Base-by-base conservation (phyloP, 2,113 vertebrate species). In the Ceuthmochares aereus region DNA sequence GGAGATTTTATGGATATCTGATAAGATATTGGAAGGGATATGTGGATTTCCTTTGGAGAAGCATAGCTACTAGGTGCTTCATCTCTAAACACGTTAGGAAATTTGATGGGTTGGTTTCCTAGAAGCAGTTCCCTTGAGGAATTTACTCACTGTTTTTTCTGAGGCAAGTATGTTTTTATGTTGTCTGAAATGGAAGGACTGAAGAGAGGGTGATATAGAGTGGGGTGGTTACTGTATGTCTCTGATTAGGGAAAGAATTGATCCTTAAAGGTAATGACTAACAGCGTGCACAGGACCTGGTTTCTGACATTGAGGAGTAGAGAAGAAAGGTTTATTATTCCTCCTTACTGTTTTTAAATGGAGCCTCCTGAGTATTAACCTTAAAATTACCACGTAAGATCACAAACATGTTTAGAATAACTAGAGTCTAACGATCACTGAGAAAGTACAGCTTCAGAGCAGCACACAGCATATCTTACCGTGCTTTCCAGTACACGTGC, bases 141-240 rank as follows among this genome's bases (percentile, higher is more conserved):
- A 60, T 81, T 91, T 80, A 5, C 47, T 85, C 42, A n/a, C 7
- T 93, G 77, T 67, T 85, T 79, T 90, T 74, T 93, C 67, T 56
- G 60, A 86, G 59, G 67, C 34, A 63, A 89, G 55, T n/a, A 19
- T 27, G 12, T 70, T 93, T 74, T 74, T 88, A 95, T 91, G 94
- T 96, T 93, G 54, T 77, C 74, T 36, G 54, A 96, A 95, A 90
- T 84, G 87, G 89, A 92, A 84, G 78, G 69, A 84, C 60, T 64
- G 36, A 77, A 77, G 72, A 86, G 83, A 68, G 9, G 15, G 37
- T 17, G n/a, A 43, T 40, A 23, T 23, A 20, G 13, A 40, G 21
- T n/a, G 10, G 12, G 9, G 30, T 68, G 73, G 83, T 83, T 55
- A 23, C 43, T 86, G 66, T 77, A 7, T 82, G 37, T 83, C 29